Conservation (phyloP, 2,888 invertebrate species). For the Mantis religiosa region DNA sequence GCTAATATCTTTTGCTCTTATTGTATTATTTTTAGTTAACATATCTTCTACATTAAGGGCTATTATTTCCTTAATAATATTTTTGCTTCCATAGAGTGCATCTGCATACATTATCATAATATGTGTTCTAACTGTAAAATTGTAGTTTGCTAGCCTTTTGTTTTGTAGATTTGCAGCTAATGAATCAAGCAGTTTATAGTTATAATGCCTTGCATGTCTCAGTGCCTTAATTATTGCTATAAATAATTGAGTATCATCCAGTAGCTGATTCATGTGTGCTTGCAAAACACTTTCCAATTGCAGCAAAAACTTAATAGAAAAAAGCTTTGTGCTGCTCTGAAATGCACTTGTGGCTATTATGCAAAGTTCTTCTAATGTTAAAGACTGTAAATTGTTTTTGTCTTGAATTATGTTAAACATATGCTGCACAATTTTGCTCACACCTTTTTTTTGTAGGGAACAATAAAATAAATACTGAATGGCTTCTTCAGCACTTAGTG, state of each 20-base stretch:
- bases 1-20: conserved; percentile 44
- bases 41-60: not conserved
- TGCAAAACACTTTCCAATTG: conserved; percentile 39
- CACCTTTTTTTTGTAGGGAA: conserved; percentile 41
- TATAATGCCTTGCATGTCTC: conserved; percentile 33
- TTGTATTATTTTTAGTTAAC: not conserved
- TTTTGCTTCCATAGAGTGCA: conserved; percentile 36
- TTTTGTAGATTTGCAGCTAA: conserved; percentile 39
- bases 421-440: conserved; percentile 37
- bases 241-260: conserved; percentile 43
- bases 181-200: conserved; percentile 13
- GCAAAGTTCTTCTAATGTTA: conserved; percentile 42
- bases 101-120: conserved; percentile 46
- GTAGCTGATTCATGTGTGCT: conserved; percentile 40
- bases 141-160: conserved; percentile 42
- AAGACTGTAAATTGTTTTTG: not conserved
- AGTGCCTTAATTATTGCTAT: conserved; percentile 45
- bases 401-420: conserved; percentile 35
- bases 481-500: conserved; percentile 25
- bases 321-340: conserved; percentile 40
- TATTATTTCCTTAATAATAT: not conserved
- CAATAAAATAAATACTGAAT: conserved; percentile 44
- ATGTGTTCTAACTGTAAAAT: conserved; percentile 43
- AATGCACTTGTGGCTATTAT: conserved; percentile 44
- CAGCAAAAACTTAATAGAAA: conserved; percentile 36